phyloP scores from a whole-genome alignment of 2,113 vertebrate genomes.

The Helogale parvula region DNA sequence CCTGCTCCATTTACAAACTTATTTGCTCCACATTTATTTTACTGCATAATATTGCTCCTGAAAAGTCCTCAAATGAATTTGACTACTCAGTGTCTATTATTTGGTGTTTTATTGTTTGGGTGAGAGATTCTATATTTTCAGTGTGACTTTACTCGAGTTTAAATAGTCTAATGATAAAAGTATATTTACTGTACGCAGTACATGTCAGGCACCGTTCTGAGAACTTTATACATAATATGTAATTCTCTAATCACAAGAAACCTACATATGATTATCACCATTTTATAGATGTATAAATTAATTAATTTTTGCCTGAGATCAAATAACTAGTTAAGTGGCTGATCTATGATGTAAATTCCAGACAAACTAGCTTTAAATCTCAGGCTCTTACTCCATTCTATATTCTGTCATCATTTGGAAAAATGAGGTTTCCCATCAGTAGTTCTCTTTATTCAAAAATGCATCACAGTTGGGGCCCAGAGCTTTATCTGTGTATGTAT shows the following conservation, averaged over 20 bases:
- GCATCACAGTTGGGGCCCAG: not conserved
- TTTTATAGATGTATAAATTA: not conserved
- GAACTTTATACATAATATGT: not conserved
- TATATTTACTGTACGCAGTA: not conserved
- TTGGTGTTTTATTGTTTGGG: not conserved
- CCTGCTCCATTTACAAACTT: not conserved
- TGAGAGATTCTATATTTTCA: slow-evolving; percentile 20
- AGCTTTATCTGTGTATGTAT: slow-evolving; percentile 12
- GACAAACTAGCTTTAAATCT: not conserved
- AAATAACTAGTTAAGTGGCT: not conserved
- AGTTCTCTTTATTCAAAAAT: not conserved
- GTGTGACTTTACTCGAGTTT: not conserved
- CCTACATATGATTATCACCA: not conserved
- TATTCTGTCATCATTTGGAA: not conserved
- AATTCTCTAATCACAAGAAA: not conserved
- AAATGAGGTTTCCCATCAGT: slow-evolving; percentile 25
- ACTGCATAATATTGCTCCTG: not conserved
- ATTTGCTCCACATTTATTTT: not conserved
- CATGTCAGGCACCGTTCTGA: not conserved
- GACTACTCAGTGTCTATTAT: not conserved
- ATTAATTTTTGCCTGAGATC: not conserved
- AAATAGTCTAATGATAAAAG: not conserved
- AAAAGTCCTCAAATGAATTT: not conserved
- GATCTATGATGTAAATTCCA: not conserved
- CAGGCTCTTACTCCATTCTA: not conserved